Evolutionary conservation across 2,888 invertebrate genomes (phyloP), one percentile per base, ranked within the genome.

Genomic region (Entomobrya multifasciata): DNA sequence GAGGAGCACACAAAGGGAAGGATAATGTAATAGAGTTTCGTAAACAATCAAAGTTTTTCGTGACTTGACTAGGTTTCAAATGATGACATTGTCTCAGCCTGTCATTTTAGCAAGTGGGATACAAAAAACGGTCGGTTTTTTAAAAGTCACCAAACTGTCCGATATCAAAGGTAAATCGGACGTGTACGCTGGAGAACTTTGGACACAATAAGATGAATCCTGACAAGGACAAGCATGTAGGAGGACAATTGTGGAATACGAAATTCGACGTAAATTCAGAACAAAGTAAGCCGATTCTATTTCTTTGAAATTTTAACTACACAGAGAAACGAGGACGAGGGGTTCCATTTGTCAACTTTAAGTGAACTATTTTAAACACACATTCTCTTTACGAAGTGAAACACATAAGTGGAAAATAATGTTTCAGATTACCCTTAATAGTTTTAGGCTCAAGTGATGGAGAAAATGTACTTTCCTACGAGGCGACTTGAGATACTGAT

Each of bases 401-500:
- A n/a, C n/a, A n/a, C n/a, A n/a, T n/a, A n/a, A n/a, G n/a, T 47
- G 70, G 47, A 55, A 30, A 52, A 25, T 15, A 30, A 20, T 15
- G 79, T 85, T 78, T 85, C 79, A 79, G 8, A 85, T 70, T 85
- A 20, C 85, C 85, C 85, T 62, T 15, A 0, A n/a, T 1, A 6
- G 47, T 74, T 52, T 52, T 20, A 27, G 11, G 1, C 36, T 15
- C 11, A 25, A 6, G 25, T 15, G 25, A 15, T n/a, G 13, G 47
- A 41, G 70, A 44, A 47, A 70, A 47, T 0, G 17, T 13, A 11
- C 11, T 44, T 22, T 25, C 13, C 15, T 70, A 15, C n/a, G 78
- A 78, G 82, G 82, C 57, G 79, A 78, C 57, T 87, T 79, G 78
- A 84, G 87, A 87, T 72, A 77, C 36, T 4, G 0, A 49, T 27